Evolutionary conservation across 2,113 vertebrate genomes (phyloP).

Genomic region (Atrichornis clamosus): DNA sequence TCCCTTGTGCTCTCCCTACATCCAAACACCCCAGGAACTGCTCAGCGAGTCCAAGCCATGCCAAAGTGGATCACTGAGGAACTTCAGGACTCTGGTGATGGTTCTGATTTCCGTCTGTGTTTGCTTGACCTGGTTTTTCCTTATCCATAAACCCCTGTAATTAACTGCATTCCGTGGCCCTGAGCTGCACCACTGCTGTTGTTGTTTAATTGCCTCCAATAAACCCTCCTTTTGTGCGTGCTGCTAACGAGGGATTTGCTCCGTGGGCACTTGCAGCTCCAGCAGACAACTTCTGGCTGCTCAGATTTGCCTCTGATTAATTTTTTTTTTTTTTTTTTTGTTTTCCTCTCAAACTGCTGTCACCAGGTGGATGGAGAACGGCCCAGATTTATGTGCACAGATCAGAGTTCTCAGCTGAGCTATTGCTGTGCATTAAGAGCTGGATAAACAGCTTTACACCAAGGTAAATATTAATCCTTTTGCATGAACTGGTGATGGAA

Average conservation of each 20-base stretch:
- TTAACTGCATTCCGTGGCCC: slow-evolving; percentile 32
- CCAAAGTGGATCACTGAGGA: neutral
- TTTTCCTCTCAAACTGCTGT: slow-evolving; percentile 1
- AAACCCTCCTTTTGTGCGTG: slow-evolving; percentile 16
- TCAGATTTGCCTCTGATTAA: neutral
- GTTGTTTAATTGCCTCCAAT: slow-evolving; percentile 45
- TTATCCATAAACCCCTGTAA: slow-evolving; percentile 36
- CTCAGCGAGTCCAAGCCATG: neutral
- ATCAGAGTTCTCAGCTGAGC: slow-evolving; percentile 22
- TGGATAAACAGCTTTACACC: slow-evolving; percentile 60
- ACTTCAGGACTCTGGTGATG: neutral
- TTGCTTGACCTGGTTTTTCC: slow-evolving; percentile 40
- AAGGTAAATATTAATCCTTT: slow-evolving; percentile 59
- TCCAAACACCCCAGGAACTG: neutral
- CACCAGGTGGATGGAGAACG: neutral
- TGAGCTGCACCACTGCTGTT: slow-evolving; percentile 46
- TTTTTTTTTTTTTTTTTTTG: neutral
- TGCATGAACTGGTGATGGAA: neutral
- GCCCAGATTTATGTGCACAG: neutral
- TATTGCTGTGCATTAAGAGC: slow-evolving; percentile 11
- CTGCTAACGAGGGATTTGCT: slow-evolving; percentile 59
- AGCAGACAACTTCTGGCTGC: slow-evolving; percentile 28
- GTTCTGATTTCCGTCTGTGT: neutral
- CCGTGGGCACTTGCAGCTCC: slow-evolving; percentile 31
- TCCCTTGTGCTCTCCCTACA: neutral